Base-by-base conservation (phyloP, 2,888 invertebrate species). In the Xanthia togata region DNA sequence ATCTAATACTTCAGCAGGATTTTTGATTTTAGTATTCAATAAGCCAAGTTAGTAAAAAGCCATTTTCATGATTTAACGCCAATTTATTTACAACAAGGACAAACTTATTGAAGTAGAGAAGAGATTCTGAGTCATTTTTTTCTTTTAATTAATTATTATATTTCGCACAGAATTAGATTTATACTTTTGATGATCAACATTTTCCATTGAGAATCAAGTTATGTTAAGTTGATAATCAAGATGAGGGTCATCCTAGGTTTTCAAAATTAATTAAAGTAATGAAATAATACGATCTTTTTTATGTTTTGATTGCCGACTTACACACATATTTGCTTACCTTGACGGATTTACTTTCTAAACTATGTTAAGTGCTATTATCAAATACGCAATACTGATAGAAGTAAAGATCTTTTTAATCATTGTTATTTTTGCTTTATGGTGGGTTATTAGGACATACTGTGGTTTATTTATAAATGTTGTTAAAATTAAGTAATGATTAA, bases 271-370 rank as follows among this genome's bases (percentile, higher is more conserved):
- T n/a, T n/a, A n/a, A n/a, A n/a, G n/a, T n/a, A n/a, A n/a, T 26
- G 11, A 35, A 44, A 8, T 31, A 47, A n/a, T 41, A 57, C 35
- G 20, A 2, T 17, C 26, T 5, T 23, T 60, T 20, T 23, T 31
- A 8, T 79, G 20, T 77, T 60, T 57, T 41, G 35, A 31, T 26
- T 38, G 20, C 41, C 1, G 12, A 53, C 6, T 77, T 79, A 53
- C 41, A 17, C 59, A 70, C 26, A 5, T 44, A 20, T 53, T 81
- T 47, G 50, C 31, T 79, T 71, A 82, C 84, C 84, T 85, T 85
- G 84, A 82, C 70, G 68, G 35, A 69, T 79, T 57, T 73, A 79
- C 84, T 85, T 84, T 84, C 85, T 81, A 84, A 75, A 62, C 14
- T 50, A n/a, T 59, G 20, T 26, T 57, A 8, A 38, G 73, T 9